Evolutionary conservation across 2,888 invertebrate species (phyloP).

Genomic region (Mesorhabditis belari): DNA sequence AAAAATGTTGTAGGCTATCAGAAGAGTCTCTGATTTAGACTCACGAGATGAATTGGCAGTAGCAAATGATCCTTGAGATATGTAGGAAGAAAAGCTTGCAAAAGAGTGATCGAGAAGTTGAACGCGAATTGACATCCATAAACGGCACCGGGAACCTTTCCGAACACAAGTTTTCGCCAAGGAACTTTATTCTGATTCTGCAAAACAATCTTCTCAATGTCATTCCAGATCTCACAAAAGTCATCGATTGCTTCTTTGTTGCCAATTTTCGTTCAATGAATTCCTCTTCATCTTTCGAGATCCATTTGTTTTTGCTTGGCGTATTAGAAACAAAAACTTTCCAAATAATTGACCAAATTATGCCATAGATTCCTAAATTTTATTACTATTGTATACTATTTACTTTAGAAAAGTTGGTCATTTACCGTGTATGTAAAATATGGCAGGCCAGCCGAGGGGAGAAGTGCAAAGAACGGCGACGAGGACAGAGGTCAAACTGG

Average conservation of each 20-base stretch:
- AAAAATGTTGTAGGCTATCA: no score
- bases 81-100: neutral
- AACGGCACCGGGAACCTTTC: neutral
- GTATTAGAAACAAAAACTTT: neutral
- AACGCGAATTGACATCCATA: neutral
- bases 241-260: neutral
- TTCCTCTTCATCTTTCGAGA: neutral
- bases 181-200: neutral
- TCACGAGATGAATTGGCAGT: neutral
- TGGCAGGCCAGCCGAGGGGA: conserved; percentile 35
- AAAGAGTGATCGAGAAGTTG: neutral
- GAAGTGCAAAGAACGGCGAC: conserved; percentile 24
- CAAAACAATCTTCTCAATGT: neutral
- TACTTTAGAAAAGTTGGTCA: neutral
- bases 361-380: neutral
- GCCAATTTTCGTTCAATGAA: neutral
- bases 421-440: conserved; percentile 37
- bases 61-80: neutral
- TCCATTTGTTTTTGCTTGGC: neutral
- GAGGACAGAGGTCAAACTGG: conserved; percentile 22
- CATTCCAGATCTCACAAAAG: neutral
- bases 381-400: neutral
- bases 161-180: neutral
- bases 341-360: neutral
- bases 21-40: no score